Conservation (phyloP, 2,797 vertebrate genomes). For the Sebastes vulpes region DNA sequence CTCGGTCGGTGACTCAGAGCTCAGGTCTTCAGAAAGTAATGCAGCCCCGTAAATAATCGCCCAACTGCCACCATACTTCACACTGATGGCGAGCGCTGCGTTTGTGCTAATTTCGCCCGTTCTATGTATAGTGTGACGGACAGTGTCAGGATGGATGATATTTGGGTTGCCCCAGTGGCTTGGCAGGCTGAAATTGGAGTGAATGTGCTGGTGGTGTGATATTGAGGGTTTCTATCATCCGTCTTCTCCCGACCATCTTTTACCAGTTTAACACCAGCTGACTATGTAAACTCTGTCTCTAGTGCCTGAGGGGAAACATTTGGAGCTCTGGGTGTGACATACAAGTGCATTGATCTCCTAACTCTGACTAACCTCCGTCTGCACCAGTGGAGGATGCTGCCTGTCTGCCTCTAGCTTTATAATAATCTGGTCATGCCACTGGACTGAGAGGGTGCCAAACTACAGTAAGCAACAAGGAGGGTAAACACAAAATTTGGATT, state of each 20-base stretch:
- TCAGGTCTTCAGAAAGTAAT: slow-evolving; percentile 77
- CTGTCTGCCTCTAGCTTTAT: slow-evolving; percentile 68
- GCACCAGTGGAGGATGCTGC: slow-evolving; percentile 61
- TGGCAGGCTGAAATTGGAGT: slow-evolving; percentile 52
- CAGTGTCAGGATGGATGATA: slow-evolving; percentile 69
- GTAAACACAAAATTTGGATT: slow-evolving; percentile 19
- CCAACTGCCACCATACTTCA: slow-evolving; percentile 75
- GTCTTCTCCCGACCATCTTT: slow-evolving; percentile 27
- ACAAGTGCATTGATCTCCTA: slow-evolving; percentile 71
- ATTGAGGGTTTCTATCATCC: slow-evolving; percentile 47
- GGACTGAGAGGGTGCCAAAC: slow-evolving; percentile 47
- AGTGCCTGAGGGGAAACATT: slow-evolving; percentile 58
- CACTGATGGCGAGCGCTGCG: slow-evolving; percentile 57
- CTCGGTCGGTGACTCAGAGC: slow-evolving; percentile 74
- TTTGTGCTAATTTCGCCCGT: slow-evolving; percentile 76
- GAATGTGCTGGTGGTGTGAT: slow-evolving; percentile 36
- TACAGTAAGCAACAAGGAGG: slow-evolving; percentile 19
- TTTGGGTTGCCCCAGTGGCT: slow-evolving; percentile 70
- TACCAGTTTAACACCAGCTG: slow-evolving; percentile 55
- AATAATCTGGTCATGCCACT: slow-evolving; percentile 51
- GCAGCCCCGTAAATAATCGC: slow-evolving; percentile 74
- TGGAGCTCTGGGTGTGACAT: slow-evolving; percentile 67
- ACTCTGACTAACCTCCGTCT: slow-evolving; percentile 67
- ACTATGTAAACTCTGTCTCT: slow-evolving; percentile 67
- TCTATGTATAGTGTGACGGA: slow-evolving; percentile 75